Conservation (phyloP, 2,888 invertebrate species). For the Morinoia aosen region DNA sequence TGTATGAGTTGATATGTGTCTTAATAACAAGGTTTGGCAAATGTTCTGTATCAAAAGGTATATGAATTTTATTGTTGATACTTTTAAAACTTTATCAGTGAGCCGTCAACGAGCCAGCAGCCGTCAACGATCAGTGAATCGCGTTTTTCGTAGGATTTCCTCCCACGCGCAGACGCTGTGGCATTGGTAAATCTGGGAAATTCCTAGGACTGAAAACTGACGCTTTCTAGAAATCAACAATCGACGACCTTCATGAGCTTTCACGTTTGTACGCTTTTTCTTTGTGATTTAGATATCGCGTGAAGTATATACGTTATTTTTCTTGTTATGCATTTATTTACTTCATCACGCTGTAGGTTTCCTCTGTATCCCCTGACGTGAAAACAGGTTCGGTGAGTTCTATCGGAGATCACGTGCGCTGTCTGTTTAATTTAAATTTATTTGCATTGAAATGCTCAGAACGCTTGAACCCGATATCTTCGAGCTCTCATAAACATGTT, state of each 20-base stretch:
- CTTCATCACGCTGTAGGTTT: too few relatives aligned
- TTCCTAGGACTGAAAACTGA: not conserved
- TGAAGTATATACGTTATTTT: too few relatives aligned
- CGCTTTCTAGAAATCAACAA: not conserved
- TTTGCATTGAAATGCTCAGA: too few relatives aligned
- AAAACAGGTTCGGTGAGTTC: too few relatives aligned
- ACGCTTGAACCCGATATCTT: too few relatives aligned
- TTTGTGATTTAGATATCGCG: too few relatives aligned
- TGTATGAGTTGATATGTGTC: not conserved
- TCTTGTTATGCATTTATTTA: too few relatives aligned
- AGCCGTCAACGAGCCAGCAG: not conserved
- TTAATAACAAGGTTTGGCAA: not conserved
- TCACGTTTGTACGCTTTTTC: not conserved
- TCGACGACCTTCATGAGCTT: not conserved
- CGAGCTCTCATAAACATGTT: too few relatives aligned
- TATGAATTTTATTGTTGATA: not conserved
- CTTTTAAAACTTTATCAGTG: not conserved
- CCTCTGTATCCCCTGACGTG: too few relatives aligned
- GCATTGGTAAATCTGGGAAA: not conserved
- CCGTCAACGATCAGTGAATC: not conserved
- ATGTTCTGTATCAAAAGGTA: not conserved
- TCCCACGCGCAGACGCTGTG: not conserved
- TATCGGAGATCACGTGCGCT: too few relatives aligned
- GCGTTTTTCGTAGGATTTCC: not conserved
- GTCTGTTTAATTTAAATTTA: too few relatives aligned